A percentile compares a stretch with the other conserved stretches of the same genome.
These are phyloP conservation scores for Epiblema foenella DNA, from an alignment of 2,888 invertebrate species.

Conservation along the genomic window DNA sequence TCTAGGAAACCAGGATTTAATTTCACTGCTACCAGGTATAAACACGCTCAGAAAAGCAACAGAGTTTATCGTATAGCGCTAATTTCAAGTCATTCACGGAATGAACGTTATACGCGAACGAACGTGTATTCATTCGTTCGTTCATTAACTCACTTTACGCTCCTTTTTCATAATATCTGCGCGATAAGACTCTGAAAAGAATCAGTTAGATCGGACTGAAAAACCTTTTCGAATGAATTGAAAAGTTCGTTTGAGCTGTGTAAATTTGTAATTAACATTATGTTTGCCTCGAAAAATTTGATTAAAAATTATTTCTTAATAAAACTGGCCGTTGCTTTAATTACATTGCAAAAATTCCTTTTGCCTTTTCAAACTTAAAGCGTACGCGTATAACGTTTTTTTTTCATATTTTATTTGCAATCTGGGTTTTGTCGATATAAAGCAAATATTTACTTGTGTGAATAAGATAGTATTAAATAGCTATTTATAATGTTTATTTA, in stretches of 20 bases:
- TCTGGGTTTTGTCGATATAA: neutral
- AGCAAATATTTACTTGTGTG: neutral
- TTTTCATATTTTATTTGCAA: slow-evolving; percentile 4
- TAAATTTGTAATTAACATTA: slow-evolving; percentile 40
- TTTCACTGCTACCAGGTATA: too few species aligned
- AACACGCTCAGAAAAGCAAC: neutral
- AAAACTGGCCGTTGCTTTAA: slow-evolving; percentile 33
- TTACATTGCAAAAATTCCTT: slow-evolving; percentile 28
- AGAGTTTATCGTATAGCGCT: slow-evolving; percentile 16
- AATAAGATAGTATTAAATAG: neutral
- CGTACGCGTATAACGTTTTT: slow-evolving; percentile 11
- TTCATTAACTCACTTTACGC: slow-evolving; percentile 66
- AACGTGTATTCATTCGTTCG: slow-evolving; percentile 68
- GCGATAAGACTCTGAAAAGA: slow-evolving; percentile 56
- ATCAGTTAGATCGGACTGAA: slow-evolving; percentile 28
- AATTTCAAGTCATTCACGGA: slow-evolving; percentile 56
- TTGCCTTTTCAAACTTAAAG: slow-evolving; percentile 15
- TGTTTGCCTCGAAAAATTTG: slow-evolving; percentile 32
- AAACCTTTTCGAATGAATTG: slow-evolving; percentile 28
- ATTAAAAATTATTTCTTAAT: slow-evolving; percentile 40
- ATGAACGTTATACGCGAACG: slow-evolving; percentile 68
- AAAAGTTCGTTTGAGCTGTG: slow-evolving; percentile 36
- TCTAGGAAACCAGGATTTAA: too few species aligned
- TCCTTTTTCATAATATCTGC: slow-evolving; percentile 58
- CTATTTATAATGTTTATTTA: too few species aligned